Evolutionary conservation across 1,140 invertebrate species (phyloP).

Genomic region (Drosophila pseudoobscura): DNA sequence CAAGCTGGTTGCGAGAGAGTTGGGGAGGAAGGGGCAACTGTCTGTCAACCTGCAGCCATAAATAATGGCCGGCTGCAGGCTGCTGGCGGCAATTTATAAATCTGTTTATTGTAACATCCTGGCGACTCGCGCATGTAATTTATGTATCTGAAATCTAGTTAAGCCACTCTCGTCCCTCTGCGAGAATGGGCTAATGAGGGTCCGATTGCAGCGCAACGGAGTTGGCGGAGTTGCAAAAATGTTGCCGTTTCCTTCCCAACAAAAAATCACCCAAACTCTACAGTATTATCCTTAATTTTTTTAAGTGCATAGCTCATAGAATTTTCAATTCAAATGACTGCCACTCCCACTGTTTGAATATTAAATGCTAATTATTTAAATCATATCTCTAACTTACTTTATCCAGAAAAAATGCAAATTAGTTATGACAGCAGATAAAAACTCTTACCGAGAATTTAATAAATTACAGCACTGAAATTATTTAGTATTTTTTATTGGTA

Average conservation of each 20-base stretch:
- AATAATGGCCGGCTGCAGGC: conserved; percentile 46
- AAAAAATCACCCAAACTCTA: conserved; percentile 47
- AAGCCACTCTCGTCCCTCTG: conserved; percentile 7
- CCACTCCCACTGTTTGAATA: no score
- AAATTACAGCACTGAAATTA: no score
- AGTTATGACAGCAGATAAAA: no score
- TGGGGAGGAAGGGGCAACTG: conserved; percentile 7
- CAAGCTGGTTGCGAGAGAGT: background rate
- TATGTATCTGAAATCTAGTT: conserved; percentile 44
- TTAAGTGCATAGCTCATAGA: no score
- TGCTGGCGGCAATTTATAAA: conserved; percentile 40
- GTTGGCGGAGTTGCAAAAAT: background rate
- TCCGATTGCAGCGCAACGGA: conserved; percentile 29
- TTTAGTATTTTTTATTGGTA: no score
- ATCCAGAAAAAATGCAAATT: no score
- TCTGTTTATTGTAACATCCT: conserved; percentile 47
- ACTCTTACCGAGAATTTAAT: no score
- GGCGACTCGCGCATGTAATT: conserved; percentile 29
- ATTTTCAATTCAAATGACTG: no score
- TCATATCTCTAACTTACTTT: no score
- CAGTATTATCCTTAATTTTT: background rate
- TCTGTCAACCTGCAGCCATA: conserved; percentile 46
- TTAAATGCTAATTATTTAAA: no score
- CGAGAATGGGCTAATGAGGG: conserved; percentile 38
- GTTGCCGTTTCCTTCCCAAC: conserved; percentile 6